Conservation (phyloP, 1,140 invertebrate genomes). For the Agraylea sexmaculata region DNA sequence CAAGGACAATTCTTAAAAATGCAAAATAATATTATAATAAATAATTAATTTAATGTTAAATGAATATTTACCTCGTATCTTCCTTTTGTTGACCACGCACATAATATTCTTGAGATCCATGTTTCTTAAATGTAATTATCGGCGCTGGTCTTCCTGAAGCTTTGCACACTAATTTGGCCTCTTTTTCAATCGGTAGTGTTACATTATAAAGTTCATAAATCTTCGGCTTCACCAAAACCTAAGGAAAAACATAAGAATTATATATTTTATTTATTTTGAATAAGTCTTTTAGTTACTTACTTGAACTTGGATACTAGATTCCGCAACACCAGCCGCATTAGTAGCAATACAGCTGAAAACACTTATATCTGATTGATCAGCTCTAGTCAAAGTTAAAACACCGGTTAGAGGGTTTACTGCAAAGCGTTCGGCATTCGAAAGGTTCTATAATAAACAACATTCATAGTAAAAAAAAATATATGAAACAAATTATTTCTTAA, state of each 20-base stretch:
- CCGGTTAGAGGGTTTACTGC: slow-evolving; percentile 58
- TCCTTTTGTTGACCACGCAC: slow-evolving; percentile 45
- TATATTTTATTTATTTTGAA: slow-evolving; percentile 4
- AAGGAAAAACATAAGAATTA: slow-evolving; percentile 19
- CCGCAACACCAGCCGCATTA: slow-evolving; percentile 64
- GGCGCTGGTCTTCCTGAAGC: slow-evolving; percentile 68
- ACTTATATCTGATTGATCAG: slow-evolving; percentile 65
- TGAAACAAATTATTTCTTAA: not conserved
- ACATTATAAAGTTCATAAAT: slow-evolving; percentile 67
- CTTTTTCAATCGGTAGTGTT: slow-evolving; percentile 49
- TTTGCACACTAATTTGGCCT: slow-evolving; percentile 59
- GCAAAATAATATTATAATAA: slow-evolving; percentile 1
- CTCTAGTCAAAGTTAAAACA: slow-evolving; percentile 59
- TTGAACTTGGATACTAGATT: slow-evolving; percentile 47
- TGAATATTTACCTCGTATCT: slow-evolving; percentile 38
- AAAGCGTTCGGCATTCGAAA: slow-evolving; percentile 59
- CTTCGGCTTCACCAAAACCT: slow-evolving; percentile 64
- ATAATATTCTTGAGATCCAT: slow-evolving; percentile 44
- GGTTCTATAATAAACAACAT: slow-evolving; percentile 37
- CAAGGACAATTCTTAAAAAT: slow-evolving; percentile 43
- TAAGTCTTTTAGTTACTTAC: slow-evolving; percentile 23
- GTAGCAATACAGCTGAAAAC: slow-evolving; percentile 71
- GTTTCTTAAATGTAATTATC: slow-evolving; percentile 57
- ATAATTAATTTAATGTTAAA: slow-evolving; percentile 4
- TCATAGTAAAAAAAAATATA: not conserved